Evolutionary conservation across 2,113 vertebrate species (phyloP).

Genomic region (Xiphophorus maculatus): DNA sequence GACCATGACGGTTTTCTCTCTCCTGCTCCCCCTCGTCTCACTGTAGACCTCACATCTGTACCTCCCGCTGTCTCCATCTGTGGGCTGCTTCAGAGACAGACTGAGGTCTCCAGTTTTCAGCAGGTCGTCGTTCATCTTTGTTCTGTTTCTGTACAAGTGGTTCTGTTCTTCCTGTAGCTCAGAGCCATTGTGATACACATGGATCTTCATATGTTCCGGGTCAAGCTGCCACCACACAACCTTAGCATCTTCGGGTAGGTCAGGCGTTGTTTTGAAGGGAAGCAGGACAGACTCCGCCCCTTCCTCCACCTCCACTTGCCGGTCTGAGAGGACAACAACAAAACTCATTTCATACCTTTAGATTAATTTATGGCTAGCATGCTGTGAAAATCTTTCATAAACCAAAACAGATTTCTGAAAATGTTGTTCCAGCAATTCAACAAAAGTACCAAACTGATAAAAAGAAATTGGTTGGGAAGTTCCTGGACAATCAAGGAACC

Average conservation of each 20-base stretch:
- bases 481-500: too few species aligned
- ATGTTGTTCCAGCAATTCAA: too few species aligned
- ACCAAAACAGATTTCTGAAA: too few species aligned
- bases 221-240: conserved; percentile 5
- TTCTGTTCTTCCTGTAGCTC: not conserved
- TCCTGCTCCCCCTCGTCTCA: not conserved
- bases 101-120: conserved; percentile 5
- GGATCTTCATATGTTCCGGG: not conserved
- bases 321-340: too few species aligned
- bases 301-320: not conserved
- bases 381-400: too few species aligned
- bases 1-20: not conserved
- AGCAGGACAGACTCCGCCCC: conserved; percentile 3
- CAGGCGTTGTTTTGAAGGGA: not conserved
- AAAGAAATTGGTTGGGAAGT: too few species aligned
- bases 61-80: not conserved
- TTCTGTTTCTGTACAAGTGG: not conserved
- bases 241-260: not conserved
- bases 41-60: conserved; percentile 8
- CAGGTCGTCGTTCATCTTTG: not conserved
- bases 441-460: too few species aligned
- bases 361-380: too few species aligned
- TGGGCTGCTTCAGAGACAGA: conserved; percentile 3
- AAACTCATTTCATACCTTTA: too few species aligned
- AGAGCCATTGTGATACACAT: not conserved